Base-by-base conservation (phyloP, 2,888 invertebrate species). In the Aphidoletes aphidimyza region DNA sequence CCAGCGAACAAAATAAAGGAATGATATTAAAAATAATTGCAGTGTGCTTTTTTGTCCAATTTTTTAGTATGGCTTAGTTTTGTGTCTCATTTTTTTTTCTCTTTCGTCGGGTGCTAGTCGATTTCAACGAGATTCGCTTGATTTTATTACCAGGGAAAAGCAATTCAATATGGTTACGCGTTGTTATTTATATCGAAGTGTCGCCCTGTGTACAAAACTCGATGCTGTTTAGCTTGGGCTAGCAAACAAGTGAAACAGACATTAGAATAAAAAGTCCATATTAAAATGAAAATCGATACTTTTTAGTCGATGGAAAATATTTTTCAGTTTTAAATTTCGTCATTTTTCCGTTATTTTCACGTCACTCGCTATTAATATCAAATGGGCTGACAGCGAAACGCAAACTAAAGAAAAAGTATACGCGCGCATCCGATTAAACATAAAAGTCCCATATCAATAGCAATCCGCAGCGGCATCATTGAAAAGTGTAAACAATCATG, bases 221-320 rank as follows among this genome's bases (percentile, higher is more conserved):
- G 34, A 69, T 69, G 30, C 8, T 69, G 30, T 30, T 69, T 30
- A 30, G 69, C 69, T 69, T 1, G 69, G 22, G 9, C 3, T 22
- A 54, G 1, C 54, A 22, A n/a, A 2, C 54, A 22, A 22, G 0
- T 22, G 14, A 22, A 22, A 54, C 22, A 22, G 8, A 11, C 14
- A 69, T 54, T 69, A 69, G 69, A 69, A 69, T 30, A 30, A n/a
- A n/a, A 34, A 69, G 30, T 69, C 30, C 69, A 30, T 69, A 69
- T 69, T 69, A 69, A 69, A 69, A 69, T 69, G 69, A 69, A 69
- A 69, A 69, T 69, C 69, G 69, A 69, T 69, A 69, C 30, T 5
- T 69, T 42, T 69, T 2, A 69, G 26, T 69, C n/a, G 11, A 69
- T 69, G 69, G 30, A 30, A 22, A 69, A 69, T 30, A 69, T 54